phyloP scores from a whole-genome alignment of 2,113 vertebrate genomes.

The Hippotragus niger region DNA sequence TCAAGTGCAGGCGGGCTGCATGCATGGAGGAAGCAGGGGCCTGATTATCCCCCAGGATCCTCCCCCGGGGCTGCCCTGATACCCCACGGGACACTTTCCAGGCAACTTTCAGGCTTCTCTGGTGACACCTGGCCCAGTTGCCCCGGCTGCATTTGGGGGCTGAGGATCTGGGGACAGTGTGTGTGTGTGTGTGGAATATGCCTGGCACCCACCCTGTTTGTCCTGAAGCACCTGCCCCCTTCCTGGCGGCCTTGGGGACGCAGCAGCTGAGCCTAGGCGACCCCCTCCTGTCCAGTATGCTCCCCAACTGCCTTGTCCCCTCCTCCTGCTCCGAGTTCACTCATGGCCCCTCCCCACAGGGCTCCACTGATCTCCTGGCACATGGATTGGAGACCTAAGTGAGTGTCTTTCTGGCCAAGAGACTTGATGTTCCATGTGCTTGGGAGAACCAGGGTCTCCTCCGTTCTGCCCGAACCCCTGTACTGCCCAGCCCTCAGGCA shows the following conservation, averaged over 20 bases:
- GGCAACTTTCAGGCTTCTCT: not conserved
- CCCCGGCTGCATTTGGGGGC: not conserved
- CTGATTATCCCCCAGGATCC: not conserved
- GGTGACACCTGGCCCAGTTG: not conserved
- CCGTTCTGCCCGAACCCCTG: not conserved
- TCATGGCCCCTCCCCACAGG: fast-evolving
- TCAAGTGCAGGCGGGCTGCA: not conserved
- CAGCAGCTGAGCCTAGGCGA: not conserved
- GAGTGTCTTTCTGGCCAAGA: not conserved
- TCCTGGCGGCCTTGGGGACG: not conserved
- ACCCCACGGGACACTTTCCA: not conserved
- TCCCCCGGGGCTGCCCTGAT: not conserved
- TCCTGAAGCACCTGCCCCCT: not conserved
- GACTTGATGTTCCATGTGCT: not conserved
- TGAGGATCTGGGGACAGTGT: not conserved
- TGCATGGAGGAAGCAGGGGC: not conserved
- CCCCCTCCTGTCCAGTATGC: not conserved
- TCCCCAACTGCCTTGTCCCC: not conserved
- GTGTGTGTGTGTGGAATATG: not conserved
- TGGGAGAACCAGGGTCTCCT: not conserved
- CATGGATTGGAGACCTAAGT: not conserved
- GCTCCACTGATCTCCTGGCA: not conserved
- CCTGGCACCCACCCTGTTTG: not conserved
- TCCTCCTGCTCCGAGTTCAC: not conserved
- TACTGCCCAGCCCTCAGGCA: not conserved